Evolutionary conservation across 2,797 vertebrate species (phyloP).

Genomic region (Bovichtus diacanthus): DNA sequence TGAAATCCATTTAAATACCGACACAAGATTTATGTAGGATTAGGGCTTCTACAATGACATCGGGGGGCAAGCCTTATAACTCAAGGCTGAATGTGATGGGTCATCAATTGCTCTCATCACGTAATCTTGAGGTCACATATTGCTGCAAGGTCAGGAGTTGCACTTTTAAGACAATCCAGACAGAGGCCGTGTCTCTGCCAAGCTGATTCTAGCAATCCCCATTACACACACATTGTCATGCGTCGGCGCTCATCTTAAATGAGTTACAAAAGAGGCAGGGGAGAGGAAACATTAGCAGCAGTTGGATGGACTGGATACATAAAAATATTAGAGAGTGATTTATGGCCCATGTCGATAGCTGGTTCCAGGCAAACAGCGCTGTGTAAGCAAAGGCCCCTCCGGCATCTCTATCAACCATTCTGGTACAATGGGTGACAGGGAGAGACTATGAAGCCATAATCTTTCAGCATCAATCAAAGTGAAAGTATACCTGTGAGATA

Average conservation of each 20-base stretch:
- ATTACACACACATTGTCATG: slow-evolving; percentile 64
- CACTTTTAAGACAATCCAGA: slow-evolving; percentile 59
- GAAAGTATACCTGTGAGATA: slow-evolving; percentile 35
- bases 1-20: slow-evolving; percentile 28
- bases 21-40: slow-evolving; percentile 26
- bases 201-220: slow-evolving; percentile 53
- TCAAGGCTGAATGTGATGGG: slow-evolving; percentile 46
- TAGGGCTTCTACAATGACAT: not conserved
- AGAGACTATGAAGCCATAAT: slow-evolving; percentile 48
- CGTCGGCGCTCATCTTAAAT: slow-evolving; percentile 64
- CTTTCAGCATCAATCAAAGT: slow-evolving; percentile 53
- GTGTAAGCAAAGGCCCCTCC: slow-evolving; percentile 72
- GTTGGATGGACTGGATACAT: slow-evolving; percentile 70
- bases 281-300: slow-evolving; percentile 73
- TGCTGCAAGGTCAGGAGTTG: slow-evolving; percentile 62
- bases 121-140: slow-evolving; percentile 56
- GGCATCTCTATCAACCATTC: slow-evolving; percentile 57
- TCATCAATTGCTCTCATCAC: slow-evolving; percentile 35
- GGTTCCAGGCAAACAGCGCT: slow-evolving; percentile 72
- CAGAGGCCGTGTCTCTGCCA: slow-evolving; percentile 32
- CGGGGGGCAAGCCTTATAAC: slow-evolving; percentile 16
- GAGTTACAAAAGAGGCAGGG: slow-evolving; percentile 70
- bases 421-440: slow-evolving; percentile 49
- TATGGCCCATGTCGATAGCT: slow-evolving; percentile 75
- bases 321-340: slow-evolving; percentile 80